Percentiles rank a stretch among this genome's conserved stretches.
phyloP scores from a whole-genome alignment of 1,140 invertebrate genomes.

The Batillaria attramentaria region DNA sequence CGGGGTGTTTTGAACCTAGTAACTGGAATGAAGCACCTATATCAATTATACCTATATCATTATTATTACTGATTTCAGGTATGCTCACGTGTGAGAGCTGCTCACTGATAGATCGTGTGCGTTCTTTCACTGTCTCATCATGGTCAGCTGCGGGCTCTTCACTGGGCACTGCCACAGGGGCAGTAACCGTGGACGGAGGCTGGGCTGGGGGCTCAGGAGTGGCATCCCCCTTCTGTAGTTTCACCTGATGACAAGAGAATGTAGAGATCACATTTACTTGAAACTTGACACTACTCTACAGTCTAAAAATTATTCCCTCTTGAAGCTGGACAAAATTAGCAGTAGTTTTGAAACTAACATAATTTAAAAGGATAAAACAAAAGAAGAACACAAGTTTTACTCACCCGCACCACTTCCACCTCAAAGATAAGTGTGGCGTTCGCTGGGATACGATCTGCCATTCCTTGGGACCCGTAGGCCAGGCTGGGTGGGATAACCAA shows the following conservation, averaged over 20 bases:
- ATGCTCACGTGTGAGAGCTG: conserved; percentile 61
- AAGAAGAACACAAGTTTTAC: too few species aligned
- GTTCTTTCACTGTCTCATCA: conserved; percentile 57
- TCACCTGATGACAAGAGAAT: too few species aligned
- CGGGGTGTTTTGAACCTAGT: too few species aligned
- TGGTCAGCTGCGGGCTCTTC: conserved; percentile 39
- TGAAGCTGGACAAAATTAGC: neutral
- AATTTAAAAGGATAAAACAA: too few species aligned
- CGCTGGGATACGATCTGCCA: conserved; percentile 62
- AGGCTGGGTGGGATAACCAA: conserved; percentile 69
- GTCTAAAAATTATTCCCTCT: too few species aligned
- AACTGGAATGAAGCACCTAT: too few species aligned
- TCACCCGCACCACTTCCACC: conserved; percentile 66
- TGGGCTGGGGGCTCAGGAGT: conserved; percentile 44
- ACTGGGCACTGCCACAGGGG: conserved; percentile 30
- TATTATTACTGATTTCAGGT: neutral
- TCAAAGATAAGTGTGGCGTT: conserved; percentile 70
- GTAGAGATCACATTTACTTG: too few species aligned
- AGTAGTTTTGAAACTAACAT: neutral
- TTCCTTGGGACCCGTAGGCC: conserved; percentile 67
- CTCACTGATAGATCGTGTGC: conserved; percentile 65
- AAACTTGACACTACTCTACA: too few species aligned
- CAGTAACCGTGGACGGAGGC: conserved; percentile 25
- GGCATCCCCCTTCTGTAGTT: conserved; percentile 56
- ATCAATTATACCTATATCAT: too few species aligned